phyloP scores from a whole-genome alignment of 1,140 invertebrate species.

The Ridgeia piscesae region DNA sequence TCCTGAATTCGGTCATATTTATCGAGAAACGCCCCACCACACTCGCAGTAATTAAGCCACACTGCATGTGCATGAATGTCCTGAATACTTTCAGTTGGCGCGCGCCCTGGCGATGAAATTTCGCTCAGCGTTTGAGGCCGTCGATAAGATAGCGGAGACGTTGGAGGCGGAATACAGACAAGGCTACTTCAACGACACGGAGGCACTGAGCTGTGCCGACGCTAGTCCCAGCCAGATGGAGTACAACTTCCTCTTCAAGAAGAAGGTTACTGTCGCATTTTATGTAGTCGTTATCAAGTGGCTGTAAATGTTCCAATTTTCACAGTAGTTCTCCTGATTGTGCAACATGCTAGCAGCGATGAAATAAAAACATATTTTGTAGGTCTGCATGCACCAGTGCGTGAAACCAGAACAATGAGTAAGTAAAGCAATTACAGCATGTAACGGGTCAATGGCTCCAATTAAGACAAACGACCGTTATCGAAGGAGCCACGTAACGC shows the following conservation, averaged over 20 bases:
- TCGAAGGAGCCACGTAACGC: too few relatives aligned
- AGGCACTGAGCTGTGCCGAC: not conserved
- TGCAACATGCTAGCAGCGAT: too few relatives aligned
- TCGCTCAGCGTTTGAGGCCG: not conserved
- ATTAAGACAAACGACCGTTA: too few relatives aligned
- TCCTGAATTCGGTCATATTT: not conserved
- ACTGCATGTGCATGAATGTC: not conserved
- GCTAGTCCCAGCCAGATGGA: not conserved
- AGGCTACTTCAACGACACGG: not conserved
- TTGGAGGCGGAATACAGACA: not conserved
- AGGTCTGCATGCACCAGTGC: too few relatives aligned
- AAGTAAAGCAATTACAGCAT: too few relatives aligned
- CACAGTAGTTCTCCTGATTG: too few relatives aligned
- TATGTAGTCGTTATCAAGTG: not conserved
- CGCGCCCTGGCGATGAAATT: not conserved
- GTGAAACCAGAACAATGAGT: too few relatives aligned
- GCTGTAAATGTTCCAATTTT: too few relatives aligned
- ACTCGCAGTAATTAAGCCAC: not conserved
- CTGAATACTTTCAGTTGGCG: not conserved
- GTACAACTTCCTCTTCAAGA: not conserved
- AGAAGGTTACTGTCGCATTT: not conserved
- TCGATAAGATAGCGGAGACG: not conserved
- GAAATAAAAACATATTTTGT: too few relatives aligned
- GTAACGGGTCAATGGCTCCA: too few relatives aligned
- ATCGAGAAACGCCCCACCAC: not conserved